Base-by-base conservation (phyloP, 2,797 vertebrate genomes). In the Chloroceryle amazona region DNA sequence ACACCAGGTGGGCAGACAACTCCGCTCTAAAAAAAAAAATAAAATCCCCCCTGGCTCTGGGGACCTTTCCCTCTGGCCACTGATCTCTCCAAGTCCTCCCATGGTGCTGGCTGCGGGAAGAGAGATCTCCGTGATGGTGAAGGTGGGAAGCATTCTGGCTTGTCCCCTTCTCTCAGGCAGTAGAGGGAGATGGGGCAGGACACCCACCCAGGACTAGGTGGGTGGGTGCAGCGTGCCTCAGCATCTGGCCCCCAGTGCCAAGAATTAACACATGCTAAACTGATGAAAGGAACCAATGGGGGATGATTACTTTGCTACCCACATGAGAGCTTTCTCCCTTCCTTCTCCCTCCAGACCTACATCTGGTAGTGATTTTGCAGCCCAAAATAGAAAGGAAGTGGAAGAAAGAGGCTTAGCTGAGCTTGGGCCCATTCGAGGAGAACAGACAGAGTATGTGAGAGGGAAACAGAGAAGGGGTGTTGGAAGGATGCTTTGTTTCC, bases 331-430 rank as follows among this genome's bases (percentile, higher is more conserved):
- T 76, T 87, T 42, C 68, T 37, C 41, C 66, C 79, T 72, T 35
- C 65, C 65, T 79, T 71, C 58, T 72, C 54, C 33, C 49, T 65
- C 66, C 66, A 39, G 29, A 35, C 28, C 33, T 74, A 37, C 96
- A 94, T 92, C 96, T 92, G 96, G 89, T 35, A 86, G 31, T 6
- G 62, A 86, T 96, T 96, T 89, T 54, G 29, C 65, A 81, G 65
- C 91, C 58, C 54, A 22, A 88, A 95, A 95, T 78, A 80, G 93
- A 72, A 95, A 54, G 47, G 42, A 80, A 86, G 23, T 3, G 78
- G 62, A 62, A 79, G 75, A 83, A 79, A 70, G 57, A 35, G 51
- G 51, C 60, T 84, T 20, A 65, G 39, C 31, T 46, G 47, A 62
- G 35, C 60, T 29, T 11, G 35, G 68, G 11, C 28, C 31, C 37